These are phyloP conservation scores for Callosobruchus maculatus DNA, from an alignment of 2,888 invertebrate species.

Conservation along the genomic window DNA sequence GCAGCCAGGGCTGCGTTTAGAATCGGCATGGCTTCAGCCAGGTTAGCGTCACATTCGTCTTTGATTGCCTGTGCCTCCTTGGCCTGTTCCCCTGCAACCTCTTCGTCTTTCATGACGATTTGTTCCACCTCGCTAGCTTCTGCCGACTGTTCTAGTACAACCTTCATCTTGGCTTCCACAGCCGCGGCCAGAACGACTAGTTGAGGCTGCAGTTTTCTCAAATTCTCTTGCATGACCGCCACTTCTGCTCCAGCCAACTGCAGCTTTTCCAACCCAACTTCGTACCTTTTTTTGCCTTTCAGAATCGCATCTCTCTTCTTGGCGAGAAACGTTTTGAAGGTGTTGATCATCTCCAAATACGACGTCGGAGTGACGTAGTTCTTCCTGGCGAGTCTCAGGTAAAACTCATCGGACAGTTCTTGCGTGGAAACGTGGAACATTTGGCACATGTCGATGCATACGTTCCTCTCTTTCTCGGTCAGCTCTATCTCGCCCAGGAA, in stretches of 20 bases:
- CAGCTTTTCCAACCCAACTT: constrained; percentile 82
- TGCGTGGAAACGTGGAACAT: constrained; percentile 84
- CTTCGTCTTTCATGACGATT: constrained; percentile 66
- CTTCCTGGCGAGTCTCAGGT: constrained; percentile 63
- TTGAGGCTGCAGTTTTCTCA: constrained; percentile 83
- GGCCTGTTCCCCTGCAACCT: constrained; percentile 75
- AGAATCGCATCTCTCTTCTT: constrained; percentile 70
- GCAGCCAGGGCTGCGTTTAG: constrained; percentile 83
- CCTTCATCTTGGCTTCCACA: constrained; percentile 80
- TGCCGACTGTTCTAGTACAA: constrained; percentile 83
- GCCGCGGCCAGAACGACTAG: constrained; percentile 81
- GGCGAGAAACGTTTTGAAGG: constrained; percentile 75
- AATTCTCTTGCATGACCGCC: constrained; percentile 74
- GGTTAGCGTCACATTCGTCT: constrained; percentile 87
- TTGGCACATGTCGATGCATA: constrained; percentile 86
- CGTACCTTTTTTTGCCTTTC: constrained; percentile 70
- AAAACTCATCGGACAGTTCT: constrained; percentile 63
- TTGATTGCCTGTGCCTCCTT: constrained; percentile 79
- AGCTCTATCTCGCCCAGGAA: constrained; percentile 80
- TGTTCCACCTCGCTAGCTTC: constrained; percentile 80
- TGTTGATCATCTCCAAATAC: constrained; percentile 86
- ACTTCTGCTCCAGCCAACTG: constrained; percentile 79
- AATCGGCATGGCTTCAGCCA: constrained; percentile 90
- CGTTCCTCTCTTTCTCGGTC: constrained; percentile 66
- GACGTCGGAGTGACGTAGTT: constrained; percentile 94